Percentiles rank a stretch among this genome's conserved stretches.
These are phyloP conservation scores for Pavo muticus DNA, from an alignment of 2,113 vertebrate species.

Conservation along the genomic window DNA sequence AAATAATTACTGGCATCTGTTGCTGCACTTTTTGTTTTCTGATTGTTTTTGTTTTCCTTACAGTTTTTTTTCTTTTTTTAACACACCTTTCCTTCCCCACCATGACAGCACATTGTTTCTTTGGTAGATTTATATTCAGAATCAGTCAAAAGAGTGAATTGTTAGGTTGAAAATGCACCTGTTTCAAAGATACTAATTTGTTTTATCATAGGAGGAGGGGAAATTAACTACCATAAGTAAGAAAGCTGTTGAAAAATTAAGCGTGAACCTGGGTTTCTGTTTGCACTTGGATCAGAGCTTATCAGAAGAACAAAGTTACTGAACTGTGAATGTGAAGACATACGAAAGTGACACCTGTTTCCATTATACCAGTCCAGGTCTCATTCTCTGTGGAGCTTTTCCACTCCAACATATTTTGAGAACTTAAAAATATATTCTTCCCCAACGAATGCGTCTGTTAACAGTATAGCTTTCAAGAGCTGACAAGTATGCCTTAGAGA, in stretches of 20 bases:
- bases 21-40: neutral
- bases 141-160: neutral
- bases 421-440: neutral
- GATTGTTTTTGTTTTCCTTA: neutral
- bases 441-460: neutral
- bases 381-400: neutral
- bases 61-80: neutral
- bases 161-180: neutral
- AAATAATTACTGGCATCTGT: neutral
- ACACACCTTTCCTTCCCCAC: fast-evolving
- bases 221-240: neutral
- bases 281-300: slow-evolving; percentile 33
- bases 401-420: slow-evolving; percentile 8
- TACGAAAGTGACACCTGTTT: neutral
- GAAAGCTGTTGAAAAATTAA: neutral
- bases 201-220: neutral
- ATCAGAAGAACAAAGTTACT: slow-evolving; percentile 35
- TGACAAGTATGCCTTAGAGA: slow-evolving; percentile 37
- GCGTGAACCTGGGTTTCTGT: neutral
- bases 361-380: neutral
- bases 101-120: neutral
- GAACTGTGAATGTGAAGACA: slow-evolving; percentile 26
- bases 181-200: neutral
- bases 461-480: slow-evolving; percentile 9
- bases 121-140: neutral